These are phyloP conservation scores for Opisthocomus hoazin DNA, from an alignment of 2,113 vertebrate species.

Conservation along the genomic window DNA sequence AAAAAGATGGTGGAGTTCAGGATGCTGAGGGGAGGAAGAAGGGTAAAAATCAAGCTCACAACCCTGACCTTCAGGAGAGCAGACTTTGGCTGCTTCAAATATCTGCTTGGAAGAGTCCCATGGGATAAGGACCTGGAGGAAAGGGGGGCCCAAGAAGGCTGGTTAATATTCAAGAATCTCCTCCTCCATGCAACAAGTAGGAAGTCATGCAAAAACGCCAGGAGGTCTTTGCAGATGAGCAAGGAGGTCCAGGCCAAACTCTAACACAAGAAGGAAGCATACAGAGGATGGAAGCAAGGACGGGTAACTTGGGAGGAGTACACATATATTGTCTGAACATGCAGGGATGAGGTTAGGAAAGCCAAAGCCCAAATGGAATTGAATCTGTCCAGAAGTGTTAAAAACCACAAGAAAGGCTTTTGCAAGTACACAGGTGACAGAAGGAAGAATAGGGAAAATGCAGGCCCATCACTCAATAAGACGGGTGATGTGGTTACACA, in stretches of 20 bases:
- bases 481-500: accelerated
- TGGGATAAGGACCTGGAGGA: background rate
- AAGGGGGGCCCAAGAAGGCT: background rate
- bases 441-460: background rate
- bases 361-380: background rate
- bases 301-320: background rate
- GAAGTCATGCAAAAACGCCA: background rate
- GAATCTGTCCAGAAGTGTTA: background rate
- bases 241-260: background rate
- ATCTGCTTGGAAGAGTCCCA: background rate
- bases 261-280: background rate
- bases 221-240: background rate
- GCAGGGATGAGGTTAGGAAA: background rate
- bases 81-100: background rate
- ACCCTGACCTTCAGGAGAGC: background rate
- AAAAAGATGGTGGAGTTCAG: background rate
- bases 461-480: background rate
- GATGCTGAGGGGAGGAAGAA: background rate
- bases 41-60: background rate
- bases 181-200: background rate
- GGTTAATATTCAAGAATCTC: background rate
- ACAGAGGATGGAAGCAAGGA: background rate
- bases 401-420: background rate
- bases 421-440: background rate
- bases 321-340: accelerated